These are phyloP conservation scores for Alaudala cheleensis DNA, from an alignment of 2,113 vertebrate species.

Conservation along the genomic window DNA sequence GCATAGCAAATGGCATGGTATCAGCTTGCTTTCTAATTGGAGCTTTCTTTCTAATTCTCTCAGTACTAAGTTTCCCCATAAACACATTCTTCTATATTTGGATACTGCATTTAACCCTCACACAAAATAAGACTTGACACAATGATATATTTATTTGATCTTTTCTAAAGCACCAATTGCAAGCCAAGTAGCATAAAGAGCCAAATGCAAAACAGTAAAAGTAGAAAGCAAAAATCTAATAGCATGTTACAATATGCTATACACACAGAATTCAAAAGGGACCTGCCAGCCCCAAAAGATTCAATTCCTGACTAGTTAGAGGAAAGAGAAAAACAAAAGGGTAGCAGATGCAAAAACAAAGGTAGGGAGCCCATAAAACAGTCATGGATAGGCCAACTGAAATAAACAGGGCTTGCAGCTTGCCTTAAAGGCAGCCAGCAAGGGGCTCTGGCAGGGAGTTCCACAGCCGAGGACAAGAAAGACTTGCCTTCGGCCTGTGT, in stretches of 20 bases:
- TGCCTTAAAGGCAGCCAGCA: conserved; percentile 71
- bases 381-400: conserved; percentile 69
- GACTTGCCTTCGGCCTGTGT: conserved; percentile 50
- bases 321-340: conserved; percentile 66
- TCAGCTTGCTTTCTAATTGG: conserved; percentile 41
- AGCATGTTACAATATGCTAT: conserved; percentile 56
- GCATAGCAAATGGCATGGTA: conserved; percentile 33
- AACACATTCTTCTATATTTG: conserved; percentile 51
- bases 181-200: conserved; percentile 42
- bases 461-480: conserved; percentile 48
- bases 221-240: conserved; percentile 60
- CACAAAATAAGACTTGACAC: conserved; percentile 47
- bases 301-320: conserved; percentile 65
- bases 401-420: conserved; percentile 70
- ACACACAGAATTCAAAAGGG: conserved; percentile 54
- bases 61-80: conserved; percentile 18
- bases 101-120: conserved; percentile 34
- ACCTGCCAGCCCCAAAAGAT: conserved; percentile 55
- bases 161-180: conserved; percentile 48
- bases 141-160: conserved; percentile 60
- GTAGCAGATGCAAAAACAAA: conserved; percentile 74
- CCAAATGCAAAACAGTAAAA: conserved; percentile 44
- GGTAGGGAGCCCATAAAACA: conserved; percentile 72
- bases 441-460: conserved; percentile 67
- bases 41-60: conserved; percentile 28